Percentiles rank a stretch among this genome's conserved stretches.
These are phyloP conservation scores for Polydrusus tereticollis DNA, from an alignment of 2,888 invertebrate species.

Conservation along the genomic window DNA sequence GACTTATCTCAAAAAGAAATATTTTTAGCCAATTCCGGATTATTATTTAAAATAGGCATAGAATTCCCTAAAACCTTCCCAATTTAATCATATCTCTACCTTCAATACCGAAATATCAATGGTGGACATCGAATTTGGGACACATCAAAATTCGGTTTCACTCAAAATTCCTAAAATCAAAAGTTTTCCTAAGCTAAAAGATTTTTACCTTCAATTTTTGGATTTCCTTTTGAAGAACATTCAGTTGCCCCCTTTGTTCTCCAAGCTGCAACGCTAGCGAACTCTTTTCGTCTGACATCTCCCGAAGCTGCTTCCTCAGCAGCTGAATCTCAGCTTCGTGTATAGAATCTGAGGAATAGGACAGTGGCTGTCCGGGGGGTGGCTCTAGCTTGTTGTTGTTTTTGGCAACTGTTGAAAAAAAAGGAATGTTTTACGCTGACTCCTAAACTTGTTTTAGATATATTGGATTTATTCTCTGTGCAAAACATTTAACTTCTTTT, in stretches of 20 bases:
- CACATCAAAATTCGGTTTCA: no score
- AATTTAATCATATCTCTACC: no score
- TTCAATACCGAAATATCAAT: no score
- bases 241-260: slow-evolving; percentile 77
- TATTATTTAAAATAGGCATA: no score
- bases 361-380: slow-evolving; percentile 23
- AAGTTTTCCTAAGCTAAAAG: not conserved
- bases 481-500: no score
- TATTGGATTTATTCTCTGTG: no score
- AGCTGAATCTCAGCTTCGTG: slow-evolving; percentile 74
- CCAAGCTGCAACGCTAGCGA: slow-evolving; percentile 76
- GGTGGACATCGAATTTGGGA: no score
- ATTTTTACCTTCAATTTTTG: slow-evolving; percentile 75
- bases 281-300: slow-evolving; percentile 75
- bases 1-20: no score
- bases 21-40: no score
- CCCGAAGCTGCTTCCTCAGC: slow-evolving; percentile 74
- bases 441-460: no score
- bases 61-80: no score
- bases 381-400: slow-evolving; percentile 60
- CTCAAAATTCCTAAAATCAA: no score
- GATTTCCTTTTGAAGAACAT: slow-evolving; percentile 77
- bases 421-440: slow-evolving; percentile 1
- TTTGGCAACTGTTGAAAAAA: slow-evolving; percentile 58
- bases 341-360: slow-evolving; percentile 64